A percentile compares a stretch with the other conserved stretches of the same genome.
These are phyloP conservation scores for Apocrypta bakeri DNA, from an alignment of 1,140 invertebrate species.

Conservation along the genomic window DNA sequence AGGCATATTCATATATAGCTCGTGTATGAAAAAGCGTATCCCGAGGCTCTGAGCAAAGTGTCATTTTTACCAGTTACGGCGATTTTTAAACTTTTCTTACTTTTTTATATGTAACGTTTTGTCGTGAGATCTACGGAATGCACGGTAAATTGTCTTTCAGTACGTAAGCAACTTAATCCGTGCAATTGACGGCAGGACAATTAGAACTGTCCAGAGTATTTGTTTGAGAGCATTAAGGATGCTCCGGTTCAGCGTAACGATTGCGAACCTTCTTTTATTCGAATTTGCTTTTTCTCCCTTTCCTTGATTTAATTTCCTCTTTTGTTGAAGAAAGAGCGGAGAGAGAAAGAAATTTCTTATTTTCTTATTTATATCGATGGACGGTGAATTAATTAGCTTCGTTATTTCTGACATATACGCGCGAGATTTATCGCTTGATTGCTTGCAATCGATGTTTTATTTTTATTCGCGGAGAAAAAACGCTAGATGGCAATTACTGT, in stretches of 20 bases:
- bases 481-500: too few species aligned
- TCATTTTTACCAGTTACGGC: background rate
- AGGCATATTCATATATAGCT: too few species aligned
- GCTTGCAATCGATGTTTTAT: background rate
- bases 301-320: too few species aligned
- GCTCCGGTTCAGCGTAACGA: background rate
- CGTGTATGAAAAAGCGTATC: too few species aligned
- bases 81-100: too few species aligned
- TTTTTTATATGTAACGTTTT: background rate
- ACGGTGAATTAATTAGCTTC: background rate
- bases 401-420: background rate
- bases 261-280: background rate
- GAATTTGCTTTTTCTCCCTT: background rate
- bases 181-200: slow-evolving; percentile 22
- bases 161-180: too few species aligned
- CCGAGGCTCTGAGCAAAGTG: background rate
- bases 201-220: slow-evolving; percentile 20
- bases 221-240: background rate
- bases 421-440: background rate
- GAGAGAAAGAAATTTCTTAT: background rate
- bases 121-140: too few species aligned
- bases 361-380: slow-evolving; percentile 26
- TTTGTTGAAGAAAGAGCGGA: too few species aligned
- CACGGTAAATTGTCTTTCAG: too few species aligned
- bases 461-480: too few species aligned